phyloP scores from a whole-genome alignment of 2,113 vertebrate species.

The Myotis brandtii region DNA sequence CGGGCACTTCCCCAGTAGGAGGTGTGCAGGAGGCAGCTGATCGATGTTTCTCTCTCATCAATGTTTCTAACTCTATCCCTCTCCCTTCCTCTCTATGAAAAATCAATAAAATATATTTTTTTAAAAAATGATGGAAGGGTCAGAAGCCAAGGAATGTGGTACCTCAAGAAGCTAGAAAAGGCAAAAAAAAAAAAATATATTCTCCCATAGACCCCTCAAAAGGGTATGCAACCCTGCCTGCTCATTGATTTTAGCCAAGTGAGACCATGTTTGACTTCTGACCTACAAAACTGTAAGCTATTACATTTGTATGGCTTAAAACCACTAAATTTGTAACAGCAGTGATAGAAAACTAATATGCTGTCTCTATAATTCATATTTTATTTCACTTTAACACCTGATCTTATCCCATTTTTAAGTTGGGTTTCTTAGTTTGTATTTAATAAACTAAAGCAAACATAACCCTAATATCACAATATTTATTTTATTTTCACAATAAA shows the following conservation, averaged over 20 bases:
- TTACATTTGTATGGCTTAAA: not conserved
- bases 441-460: not conserved
- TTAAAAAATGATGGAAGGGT: not conserved
- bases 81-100: no score
- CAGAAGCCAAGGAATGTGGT: not conserved
- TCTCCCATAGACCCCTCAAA: not conserved
- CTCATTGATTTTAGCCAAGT: not conserved
- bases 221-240: not conserved
- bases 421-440: not conserved
- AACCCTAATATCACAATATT: rapidly evolving
- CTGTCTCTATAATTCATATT: not conserved
- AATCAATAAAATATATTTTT: no score
- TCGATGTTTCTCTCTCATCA: no score
- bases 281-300: not conserved
- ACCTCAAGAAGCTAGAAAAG: not conserved
- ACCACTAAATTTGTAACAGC: not conserved
- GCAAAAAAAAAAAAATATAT: not conserved
- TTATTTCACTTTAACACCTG: not conserved
- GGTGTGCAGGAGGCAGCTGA: no score
- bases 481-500: not conserved
- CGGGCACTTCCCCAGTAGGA: no score
- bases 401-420: not conserved
- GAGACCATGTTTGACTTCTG: not conserved
- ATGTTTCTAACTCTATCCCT: no score
- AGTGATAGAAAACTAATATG: not conserved